Conservation (phyloP, 2,113 vertebrate species). For the Glareola pratincola region DNA sequence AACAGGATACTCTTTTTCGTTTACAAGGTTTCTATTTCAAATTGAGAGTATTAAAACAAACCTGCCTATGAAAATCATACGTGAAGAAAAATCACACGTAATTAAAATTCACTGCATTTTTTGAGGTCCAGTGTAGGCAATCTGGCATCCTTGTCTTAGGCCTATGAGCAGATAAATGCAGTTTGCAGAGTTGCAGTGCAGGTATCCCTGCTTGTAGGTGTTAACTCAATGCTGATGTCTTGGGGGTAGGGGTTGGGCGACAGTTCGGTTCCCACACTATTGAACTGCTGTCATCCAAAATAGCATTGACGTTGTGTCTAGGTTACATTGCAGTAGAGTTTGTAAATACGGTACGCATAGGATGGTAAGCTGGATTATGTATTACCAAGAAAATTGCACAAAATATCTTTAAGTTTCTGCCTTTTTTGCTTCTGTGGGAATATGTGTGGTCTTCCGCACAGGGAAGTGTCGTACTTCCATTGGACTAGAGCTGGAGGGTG, state of each 20-base stretch:
- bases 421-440: not conserved
- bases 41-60: not conserved
- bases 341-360: rapidly evolving
- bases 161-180: not conserved
- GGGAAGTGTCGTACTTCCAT: not conserved
- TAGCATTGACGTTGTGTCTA: not conserved
- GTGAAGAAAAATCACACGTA: not conserved
- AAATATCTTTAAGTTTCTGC: not conserved
- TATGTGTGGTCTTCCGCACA: rapidly evolving
- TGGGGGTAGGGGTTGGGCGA: not conserved
- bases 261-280: rapidly evolving
- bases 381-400: not conserved
- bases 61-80: not conserved
- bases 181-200: not conserved
- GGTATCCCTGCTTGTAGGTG: not conserved
- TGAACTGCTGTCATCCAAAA: not conserved
- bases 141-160: not conserved
- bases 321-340: not conserved
- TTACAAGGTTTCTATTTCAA: not conserved
- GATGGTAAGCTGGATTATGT: not conserved
- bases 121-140: not conserved
- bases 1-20: not conserved
- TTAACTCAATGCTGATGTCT: not conserved
- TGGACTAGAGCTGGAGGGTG: not conserved
- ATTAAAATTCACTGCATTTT: not conserved